Evolutionary conservation across 1,140 invertebrate species (phyloP).

Genomic region (Chelonus insularis): DNA sequence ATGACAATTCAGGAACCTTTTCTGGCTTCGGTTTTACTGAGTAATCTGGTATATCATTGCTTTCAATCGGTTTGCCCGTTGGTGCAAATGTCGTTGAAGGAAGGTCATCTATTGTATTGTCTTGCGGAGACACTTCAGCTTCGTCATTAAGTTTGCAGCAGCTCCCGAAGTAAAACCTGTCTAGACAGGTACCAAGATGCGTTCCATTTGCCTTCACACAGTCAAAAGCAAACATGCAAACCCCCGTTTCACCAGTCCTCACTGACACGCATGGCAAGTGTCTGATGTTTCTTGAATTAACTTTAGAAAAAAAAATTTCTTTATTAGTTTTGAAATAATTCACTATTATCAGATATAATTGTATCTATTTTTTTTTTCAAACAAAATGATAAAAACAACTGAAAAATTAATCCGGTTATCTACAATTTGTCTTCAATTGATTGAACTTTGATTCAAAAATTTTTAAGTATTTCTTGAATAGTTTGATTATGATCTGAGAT

Average conservation of each 20-base stretch:
- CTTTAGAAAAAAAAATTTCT: constrained; percentile 57
- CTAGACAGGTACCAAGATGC: constrained; percentile 87
- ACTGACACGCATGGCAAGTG: constrained; percentile 83
- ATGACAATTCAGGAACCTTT: constrained; percentile 30
- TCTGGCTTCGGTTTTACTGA: constrained; percentile 48
- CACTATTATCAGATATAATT: too few species aligned
- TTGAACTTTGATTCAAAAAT: too few species aligned
- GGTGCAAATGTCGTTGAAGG: constrained; percentile 41
- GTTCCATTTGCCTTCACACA: constrained; percentile 89
- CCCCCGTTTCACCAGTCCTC: constrained; percentile 75
- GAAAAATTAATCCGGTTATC: too few species aligned
- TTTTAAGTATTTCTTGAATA: too few species aligned
- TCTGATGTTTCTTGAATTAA: constrained; percentile 81
- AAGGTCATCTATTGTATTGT: constrained; percentile 53
- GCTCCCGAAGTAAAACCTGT: constrained; percentile 89
- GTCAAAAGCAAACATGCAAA: constrained; percentile 94
- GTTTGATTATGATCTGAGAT: too few species aligned
- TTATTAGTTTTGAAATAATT: too few species aligned
- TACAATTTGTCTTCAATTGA: too few species aligned
- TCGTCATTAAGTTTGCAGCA: constrained; percentile 75
- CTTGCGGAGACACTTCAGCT: constrained; percentile 56
- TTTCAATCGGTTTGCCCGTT: constrained; percentile 46
- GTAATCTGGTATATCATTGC: constrained; percentile 55
- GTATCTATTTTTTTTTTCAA: too few species aligned
- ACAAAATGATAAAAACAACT: too few species aligned